These are phyloP conservation scores for Thripadectes ignobilis DNA, from an alignment of 2,797 vertebrate genomes.

Conservation along the genomic window DNA sequence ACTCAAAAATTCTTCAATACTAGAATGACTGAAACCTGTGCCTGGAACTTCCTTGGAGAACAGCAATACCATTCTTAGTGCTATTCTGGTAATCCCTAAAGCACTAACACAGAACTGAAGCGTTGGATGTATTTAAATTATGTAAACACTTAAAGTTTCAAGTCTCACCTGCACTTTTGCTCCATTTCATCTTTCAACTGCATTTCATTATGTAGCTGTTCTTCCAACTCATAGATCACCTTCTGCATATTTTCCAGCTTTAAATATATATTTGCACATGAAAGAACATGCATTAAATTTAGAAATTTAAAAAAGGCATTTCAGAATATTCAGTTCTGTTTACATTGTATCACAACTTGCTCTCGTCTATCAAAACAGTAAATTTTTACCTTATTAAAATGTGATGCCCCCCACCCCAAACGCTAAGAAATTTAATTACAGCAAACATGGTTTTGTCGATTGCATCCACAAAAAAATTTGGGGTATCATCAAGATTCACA, in stretches of 20 bases:
- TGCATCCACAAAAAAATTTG: neutral
- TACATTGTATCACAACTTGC: neutral
- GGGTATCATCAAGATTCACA: neutral
- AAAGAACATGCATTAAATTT: constrained; percentile 37
- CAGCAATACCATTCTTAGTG: neutral
- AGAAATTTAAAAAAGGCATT: neutral
- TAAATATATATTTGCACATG: constrained; percentile 54
- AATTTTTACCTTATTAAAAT: neutral
- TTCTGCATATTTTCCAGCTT: constrained; percentile 97
- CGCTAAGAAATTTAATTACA: neutral
- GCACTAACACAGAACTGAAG: neutral
- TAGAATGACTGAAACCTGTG: neutral
- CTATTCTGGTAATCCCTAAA: neutral
- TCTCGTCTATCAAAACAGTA: neutral
- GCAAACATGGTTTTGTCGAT: neutral
- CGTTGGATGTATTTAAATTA: constrained; percentile 8
- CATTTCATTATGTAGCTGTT: constrained; percentile 96
- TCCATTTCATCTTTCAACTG: constrained; percentile 98
- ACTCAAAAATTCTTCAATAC: neutral
- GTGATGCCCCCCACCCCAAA: neutral
- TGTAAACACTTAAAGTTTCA: constrained; percentile 27
- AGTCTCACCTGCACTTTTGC: constrained; percentile 93
- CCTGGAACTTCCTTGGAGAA: neutral
- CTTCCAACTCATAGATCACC: constrained; percentile 93
- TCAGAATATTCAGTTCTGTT: neutral